Evolutionary conservation across 2,797 vertebrate genomes (phyloP).

Genomic region (Hylomyscus alleni): DNA sequence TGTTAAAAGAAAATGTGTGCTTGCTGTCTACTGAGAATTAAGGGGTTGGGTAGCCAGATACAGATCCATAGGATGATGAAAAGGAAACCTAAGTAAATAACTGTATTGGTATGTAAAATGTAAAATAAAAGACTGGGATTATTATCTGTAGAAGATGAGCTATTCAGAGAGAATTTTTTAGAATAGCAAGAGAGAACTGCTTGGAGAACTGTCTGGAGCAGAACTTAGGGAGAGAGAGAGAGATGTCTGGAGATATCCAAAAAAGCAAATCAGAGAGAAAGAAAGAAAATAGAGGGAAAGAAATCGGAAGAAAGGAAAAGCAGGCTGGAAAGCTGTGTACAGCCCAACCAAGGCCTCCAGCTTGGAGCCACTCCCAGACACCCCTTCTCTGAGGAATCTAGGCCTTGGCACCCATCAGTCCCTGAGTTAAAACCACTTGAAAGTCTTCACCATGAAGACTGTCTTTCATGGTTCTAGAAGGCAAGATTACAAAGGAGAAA

Average conservation of each 20-base stretch:
- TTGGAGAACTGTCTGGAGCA: neutral
- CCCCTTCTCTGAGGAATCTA: neutral
- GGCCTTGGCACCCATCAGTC: neutral
- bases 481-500: neutral
- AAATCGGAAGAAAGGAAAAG: neutral
- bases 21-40: neutral
- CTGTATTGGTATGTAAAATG: neutral
- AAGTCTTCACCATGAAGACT: neutral
- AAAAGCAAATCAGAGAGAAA: neutral
- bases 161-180: neutral
- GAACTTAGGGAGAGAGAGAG: too few species aligned
- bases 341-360: neutral
- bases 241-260: too few species aligned
- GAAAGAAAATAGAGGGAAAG: neutral
- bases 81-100: neutral
- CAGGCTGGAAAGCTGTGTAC: neutral
- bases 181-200: neutral
- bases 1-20: neutral
- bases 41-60: neutral
- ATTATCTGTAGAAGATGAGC: neutral
- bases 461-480: neutral
- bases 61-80: neutral
- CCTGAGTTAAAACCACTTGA: neutral
- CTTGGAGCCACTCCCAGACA: neutral
- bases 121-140: neutral